Conservation (phyloP, 2,888 invertebrate genomes). For the Seira ritae region DNA sequence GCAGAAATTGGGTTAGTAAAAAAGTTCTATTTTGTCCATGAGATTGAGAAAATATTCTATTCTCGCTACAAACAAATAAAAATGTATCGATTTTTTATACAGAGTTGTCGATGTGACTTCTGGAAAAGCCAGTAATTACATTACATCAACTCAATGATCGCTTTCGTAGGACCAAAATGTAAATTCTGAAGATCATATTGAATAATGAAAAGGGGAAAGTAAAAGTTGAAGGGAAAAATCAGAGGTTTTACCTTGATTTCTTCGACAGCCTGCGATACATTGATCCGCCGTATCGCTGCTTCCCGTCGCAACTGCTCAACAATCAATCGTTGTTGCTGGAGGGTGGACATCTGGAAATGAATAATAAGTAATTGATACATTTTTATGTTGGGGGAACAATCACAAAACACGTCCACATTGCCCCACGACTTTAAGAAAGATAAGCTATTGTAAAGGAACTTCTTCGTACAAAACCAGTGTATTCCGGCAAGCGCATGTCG, state of each 20-base stretch:
- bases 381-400: neutral
- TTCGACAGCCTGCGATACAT: slow-evolving; percentile 92
- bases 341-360: slow-evolving; percentile 83
- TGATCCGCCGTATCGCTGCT: slow-evolving; percentile 90
- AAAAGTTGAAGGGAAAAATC: no score
- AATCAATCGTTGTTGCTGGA: slow-evolving; percentile 95
- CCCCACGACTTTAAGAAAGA: neutral
- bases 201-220: no score
- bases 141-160: no score
- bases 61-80: no score
- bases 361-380: neutral
- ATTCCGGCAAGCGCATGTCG: slow-evolving; percentile 70
- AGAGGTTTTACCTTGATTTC: slow-evolving; percentile 86
- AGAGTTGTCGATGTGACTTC: no score
- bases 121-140: no score
- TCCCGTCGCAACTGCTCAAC: slow-evolving; percentile 95
- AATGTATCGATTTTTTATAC: no score
- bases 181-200: no score
- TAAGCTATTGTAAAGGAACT: slow-evolving; percentile 4
- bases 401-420: neutral
- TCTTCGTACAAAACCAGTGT: slow-evolving; percentile 70
- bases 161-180: no score
- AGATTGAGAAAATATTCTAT: no score
- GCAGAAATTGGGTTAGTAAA: no score
- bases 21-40: no score